Evolutionary conservation across 2,797 vertebrate genomes (phyloP), one percentile per base, ranked within the genome.

Genomic region (Dendrocincla tyrannina): DNA sequence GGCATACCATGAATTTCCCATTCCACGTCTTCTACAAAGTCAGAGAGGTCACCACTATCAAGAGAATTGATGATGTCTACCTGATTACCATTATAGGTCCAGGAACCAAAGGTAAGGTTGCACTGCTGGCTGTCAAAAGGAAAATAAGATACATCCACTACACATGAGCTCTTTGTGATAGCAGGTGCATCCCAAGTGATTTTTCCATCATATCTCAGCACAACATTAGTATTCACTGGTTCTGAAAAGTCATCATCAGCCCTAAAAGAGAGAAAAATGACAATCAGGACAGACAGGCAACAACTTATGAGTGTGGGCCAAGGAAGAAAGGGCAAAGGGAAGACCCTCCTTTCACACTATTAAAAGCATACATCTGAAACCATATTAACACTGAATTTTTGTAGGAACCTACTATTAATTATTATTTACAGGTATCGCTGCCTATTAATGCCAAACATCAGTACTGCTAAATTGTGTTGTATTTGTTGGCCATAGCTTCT

Each of bases 61-160:
- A 99, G 98, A 58, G 97, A 98, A 73, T 99, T 98, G 94, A 98
- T 98, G 88, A 99, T 98, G 97, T 99, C 99, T 95, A 99, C 99
- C 97, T 99, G 99, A 91, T 99, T 99, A 85, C 99, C 99, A 18
- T 99, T 99, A 98, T 99, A 99, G 84, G 99, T 99, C 99, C 99
- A 99, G 76, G 99, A 99, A 37, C 99, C 99, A 64, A 99, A 99
- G 16, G 99, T 99, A 68, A 99, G 98, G 92, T 99, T 99, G 97
- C 99, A 99, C 78, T 98, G 98, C 97, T 99, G 99, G 95, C 98
- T 98, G 90, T 99, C 99, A 52, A 99, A 99, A 53, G 99, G 99
- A 88, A 99, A 99, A 94, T 99, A 99, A 81, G 99, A 98, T 33
- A 99, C 99, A 19, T 99, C 99, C 67, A 99, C 99, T 83, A 99